Base-by-base conservation (phyloP, 2,888 invertebrate species). In the Pyralis farinalis region DNA sequence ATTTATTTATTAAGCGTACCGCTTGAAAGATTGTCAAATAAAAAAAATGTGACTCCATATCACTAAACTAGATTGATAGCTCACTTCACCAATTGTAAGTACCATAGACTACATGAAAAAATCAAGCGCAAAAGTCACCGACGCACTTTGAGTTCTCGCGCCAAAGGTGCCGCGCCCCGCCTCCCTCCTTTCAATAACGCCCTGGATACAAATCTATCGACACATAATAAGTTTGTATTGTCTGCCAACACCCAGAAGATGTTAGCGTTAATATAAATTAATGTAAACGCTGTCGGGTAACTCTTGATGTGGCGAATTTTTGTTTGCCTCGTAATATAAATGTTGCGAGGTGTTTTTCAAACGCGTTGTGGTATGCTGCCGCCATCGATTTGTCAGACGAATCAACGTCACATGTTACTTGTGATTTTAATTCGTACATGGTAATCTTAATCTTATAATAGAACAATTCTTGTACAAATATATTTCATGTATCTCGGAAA, bases 221-320 rank as follows among this genome's bases (percentile, higher is more conserved):
- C 8, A 38, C 36, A 38, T 30, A 30, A 42, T 44, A 42, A 41
- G 32, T 42, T 47, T 43, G 32, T 37, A 44, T 46, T 25, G n/a
- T 25, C n/a, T 7, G 1, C 25, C 7, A 7, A 25, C n/a, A 25
- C 25, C 3, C 7, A 5, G 7, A 25, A 25, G 21, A 21, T 21
- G 46, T 45, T 37, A 42, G 35, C 34, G 38, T 40, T 50, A 59
- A 63, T 67, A 61, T 75, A 71, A 76, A 74, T 74, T 71, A 69
- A 63, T 58, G 69, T 69, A 64, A 58, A 61, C 55, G 48, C 35
- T 37, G 69, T 61, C 78, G 78, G 75, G 39, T 21, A 53, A 53
- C 45, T 40, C 43, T 74, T 79, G 85, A 84, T 85, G 86, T 86
- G 85, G 86, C 85, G 82, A 85, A 86, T 85, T 82, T 75, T 73